These are phyloP conservation scores for Temnothorax nylanderi DNA, from an alignment of 1,140 invertebrate genomes.

Conservation along the genomic window DNA sequence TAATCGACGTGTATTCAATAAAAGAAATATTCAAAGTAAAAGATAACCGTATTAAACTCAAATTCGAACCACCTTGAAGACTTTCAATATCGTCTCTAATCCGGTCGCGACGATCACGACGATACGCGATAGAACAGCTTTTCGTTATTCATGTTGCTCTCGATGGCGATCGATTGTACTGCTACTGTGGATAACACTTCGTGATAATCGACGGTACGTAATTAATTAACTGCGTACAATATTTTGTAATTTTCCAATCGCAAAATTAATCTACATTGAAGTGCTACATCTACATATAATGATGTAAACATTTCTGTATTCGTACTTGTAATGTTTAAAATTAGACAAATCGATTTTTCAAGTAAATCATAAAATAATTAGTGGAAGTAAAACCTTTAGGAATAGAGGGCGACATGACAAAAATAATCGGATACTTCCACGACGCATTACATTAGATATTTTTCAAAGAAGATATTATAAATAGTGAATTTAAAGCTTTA, in stretches of 20 bases:
- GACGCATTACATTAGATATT: background rate
- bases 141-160: background rate
- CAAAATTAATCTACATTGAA: background rate
- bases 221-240: background rate
- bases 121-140: background rate
- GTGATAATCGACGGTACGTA: background rate
- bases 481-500: background rate
- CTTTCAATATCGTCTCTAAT: background rate
- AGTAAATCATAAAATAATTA: background rate
- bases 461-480: background rate
- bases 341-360: background rate
- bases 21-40: background rate
- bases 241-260: background rate
- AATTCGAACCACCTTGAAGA: constrained; percentile 15
- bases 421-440: background rate
- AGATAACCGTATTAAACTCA: background rate
- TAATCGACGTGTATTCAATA: background rate
- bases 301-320: background rate
- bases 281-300: background rate
- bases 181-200: background rate
- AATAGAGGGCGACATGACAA: too few species aligned
- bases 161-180: background rate
- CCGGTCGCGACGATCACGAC: background rate
- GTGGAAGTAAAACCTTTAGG: background rate
- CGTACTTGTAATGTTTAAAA: background rate